Conservation (phyloP, 2,888 invertebrate genomes). For the Aporophyla lueneburgensis region DNA sequence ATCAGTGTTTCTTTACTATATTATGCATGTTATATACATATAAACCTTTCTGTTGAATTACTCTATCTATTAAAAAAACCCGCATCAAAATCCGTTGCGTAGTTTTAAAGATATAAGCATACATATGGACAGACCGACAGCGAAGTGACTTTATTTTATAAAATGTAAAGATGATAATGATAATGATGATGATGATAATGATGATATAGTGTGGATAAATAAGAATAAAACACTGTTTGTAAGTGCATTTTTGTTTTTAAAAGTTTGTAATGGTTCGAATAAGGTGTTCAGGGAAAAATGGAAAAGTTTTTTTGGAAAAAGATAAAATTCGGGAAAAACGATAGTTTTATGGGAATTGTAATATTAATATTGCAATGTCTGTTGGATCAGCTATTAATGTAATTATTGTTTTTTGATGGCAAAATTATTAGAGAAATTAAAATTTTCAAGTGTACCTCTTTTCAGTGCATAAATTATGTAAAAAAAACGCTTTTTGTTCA, state of each 20-base stretch:
- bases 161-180: too few species aligned
- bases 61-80: too few species aligned
- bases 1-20: too few species aligned
- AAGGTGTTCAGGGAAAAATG: background rate
- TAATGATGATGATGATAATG: too few species aligned
- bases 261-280: background rate
- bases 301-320: background rate
- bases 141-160: too few species aligned
- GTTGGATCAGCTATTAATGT: background rate
- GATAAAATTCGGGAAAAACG: background rate
- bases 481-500: constrained; percentile 1
- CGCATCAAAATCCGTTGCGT: too few species aligned
- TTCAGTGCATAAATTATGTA: background rate
- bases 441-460: background rate
- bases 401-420: background rate
- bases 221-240: background rate
- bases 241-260: background rate
- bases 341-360: background rate
- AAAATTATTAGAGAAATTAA: background rate
- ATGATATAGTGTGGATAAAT: too few species aligned
- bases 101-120: too few species aligned
- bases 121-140: too few species aligned
- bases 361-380: background rate
- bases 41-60: too few species aligned
- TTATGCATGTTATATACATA: too few species aligned